Evolutionary conservation across 1,140 invertebrate genomes (phyloP), one percentile per base, ranked within the genome.

Genomic region (Ceratosolen solmsi): DNA sequence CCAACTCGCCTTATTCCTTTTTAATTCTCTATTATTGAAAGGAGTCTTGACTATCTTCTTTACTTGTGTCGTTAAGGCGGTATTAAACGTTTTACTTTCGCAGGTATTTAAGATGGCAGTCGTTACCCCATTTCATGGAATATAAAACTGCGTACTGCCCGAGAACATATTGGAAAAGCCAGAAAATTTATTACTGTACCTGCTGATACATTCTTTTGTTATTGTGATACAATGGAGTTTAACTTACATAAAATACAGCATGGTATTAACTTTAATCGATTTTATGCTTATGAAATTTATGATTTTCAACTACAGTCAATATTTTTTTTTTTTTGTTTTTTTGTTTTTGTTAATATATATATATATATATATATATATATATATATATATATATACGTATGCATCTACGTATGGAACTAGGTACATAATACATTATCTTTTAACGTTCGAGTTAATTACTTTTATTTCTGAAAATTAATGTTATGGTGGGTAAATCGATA

Each of bases 11-110:
- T 27, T 41, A 74, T 60, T 30, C 49, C 3, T 70, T 79, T 79
- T 79, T 79, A 79, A 79, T 79, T 79, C 77, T 27, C 46, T 41
- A 46, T 65, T 51, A 54, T 11, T 76, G n/a, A n/a, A n/a, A 76
- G 38, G 2, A 11, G 46, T 20, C 20, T 56, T 36, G 46, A 15
- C 75, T 65, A 25, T 41, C 27, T 70, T 46, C 11, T 15, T 46
- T 68, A 13, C 63, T 68, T 9, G 25, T n/a, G 5, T 41, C 25
- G 13, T 11, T 20, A 2, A 4, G 1, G 9, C 70, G 25, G 27
- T 0, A n/a, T 70, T 17, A 25, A 72, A 27, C 25, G 17, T 15
- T 30, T 49, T 27, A 51, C 25, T 20, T 46, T 51, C 13, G 49
- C 38, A n/a, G 49, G 70, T 51, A 49, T 72, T 49, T 72, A 72